phyloP scores from a whole-genome alignment of 2,113 vertebrate genomes.

The Notechis scutatus region DNA sequence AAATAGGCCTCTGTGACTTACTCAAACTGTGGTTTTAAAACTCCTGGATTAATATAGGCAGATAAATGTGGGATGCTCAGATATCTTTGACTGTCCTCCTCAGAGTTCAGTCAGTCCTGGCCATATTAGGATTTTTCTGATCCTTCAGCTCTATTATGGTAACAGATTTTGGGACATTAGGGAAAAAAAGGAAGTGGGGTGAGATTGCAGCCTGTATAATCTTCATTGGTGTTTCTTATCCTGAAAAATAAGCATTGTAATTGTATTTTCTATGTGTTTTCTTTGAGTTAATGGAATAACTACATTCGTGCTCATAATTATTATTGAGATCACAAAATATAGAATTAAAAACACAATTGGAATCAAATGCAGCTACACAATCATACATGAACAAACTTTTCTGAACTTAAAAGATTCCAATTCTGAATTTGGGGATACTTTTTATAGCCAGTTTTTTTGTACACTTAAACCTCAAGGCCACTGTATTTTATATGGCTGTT shows the following conservation, averaged over 20 bases:
- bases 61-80: background rate
- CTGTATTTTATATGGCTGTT: background rate
- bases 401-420: background rate
- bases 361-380: background rate
- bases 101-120: background rate
- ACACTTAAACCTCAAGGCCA: background rate
- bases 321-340: background rate
- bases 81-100: background rate
- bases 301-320: background rate
- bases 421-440: background rate
- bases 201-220: background rate
- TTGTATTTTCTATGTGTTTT: background rate
- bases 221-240: background rate
- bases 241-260: background rate
- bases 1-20: background rate
- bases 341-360: background rate
- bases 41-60: background rate
- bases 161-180: background rate
- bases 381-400: background rate
- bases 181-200: background rate
- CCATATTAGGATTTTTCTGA: background rate
- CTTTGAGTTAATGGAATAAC: background rate
- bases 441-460: background rate
- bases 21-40: background rate
- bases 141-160: background rate